Conservation (phyloP, 2,888 invertebrate species). For the Endotricha flammealis region DNA sequence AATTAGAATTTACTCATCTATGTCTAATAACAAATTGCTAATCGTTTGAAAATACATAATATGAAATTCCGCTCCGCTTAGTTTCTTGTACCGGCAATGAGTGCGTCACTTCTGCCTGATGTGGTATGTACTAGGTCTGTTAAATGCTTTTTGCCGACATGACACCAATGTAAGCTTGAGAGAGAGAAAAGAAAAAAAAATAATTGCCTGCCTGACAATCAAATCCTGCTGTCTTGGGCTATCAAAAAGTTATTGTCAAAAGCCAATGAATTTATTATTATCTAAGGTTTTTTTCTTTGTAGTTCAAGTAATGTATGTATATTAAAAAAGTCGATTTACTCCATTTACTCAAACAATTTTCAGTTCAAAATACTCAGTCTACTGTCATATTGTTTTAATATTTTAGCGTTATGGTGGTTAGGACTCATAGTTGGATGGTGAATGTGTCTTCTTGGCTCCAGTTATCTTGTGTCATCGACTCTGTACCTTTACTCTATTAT, state of each 20-base stretch:
- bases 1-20: too few relatives aligned
- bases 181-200: too few relatives aligned
- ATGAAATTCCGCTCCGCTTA: not conserved
- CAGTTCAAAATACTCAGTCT: not conserved
- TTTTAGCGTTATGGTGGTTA: not conserved
- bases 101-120: not conserved
- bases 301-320: too few relatives aligned
- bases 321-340: slow-evolving; percentile 4
- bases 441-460: slow-evolving; percentile 24
- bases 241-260: too few relatives aligned
- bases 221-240: too few relatives aligned
- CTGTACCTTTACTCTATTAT: slow-evolving; percentile 50
- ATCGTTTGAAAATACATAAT: too few relatives aligned
- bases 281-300: too few relatives aligned
- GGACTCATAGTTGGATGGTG: not conserved
- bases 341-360: too few relatives aligned
- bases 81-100: not conserved
- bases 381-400: not conserved
- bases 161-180: slow-evolving; percentile 3
- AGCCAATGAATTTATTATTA: too few relatives aligned
- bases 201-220: too few relatives aligned
- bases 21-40: too few relatives aligned
- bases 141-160: slow-evolving; percentile 12
- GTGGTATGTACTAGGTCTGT: slow-evolving; percentile 1
- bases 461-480: slow-evolving; percentile 57